These are phyloP conservation scores for Aphelenchoides fujianensis DNA, from an alignment of 1,140 invertebrate genomes.

Conservation along the genomic window DNA sequence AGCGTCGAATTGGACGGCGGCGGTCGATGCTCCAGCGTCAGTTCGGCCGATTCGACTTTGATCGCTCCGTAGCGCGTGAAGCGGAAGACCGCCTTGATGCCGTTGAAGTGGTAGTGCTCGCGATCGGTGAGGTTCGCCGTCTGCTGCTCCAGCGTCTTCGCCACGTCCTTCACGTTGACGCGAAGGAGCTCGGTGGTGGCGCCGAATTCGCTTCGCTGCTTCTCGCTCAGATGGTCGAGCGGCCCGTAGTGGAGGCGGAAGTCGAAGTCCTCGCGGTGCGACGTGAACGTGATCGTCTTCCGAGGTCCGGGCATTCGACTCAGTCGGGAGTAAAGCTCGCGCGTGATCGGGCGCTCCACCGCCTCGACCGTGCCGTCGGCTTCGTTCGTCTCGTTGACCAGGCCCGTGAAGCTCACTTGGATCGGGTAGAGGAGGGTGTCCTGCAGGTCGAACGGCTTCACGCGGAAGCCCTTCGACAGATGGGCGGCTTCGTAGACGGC, in stretches of 20 bases:
- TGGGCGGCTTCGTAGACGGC: conserved; percentile 96
- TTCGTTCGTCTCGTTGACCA: conserved; percentile 22
- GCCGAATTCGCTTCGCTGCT: conserved; percentile 70
- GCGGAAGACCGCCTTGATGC: conserved; percentile 91
- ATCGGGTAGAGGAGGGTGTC: conserved; percentile 91
- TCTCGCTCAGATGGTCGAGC: conserved; percentile 72
- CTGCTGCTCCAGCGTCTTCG: conserved; percentile 73
- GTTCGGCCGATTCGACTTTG: conserved; percentile 38
- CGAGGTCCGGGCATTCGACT: conserved; percentile 72
- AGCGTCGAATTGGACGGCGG: conserved; percentile 29
- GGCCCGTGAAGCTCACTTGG: conserved; percentile 80
- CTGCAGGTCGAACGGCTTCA: conserved; percentile 88
- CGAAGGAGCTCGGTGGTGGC: conserved; percentile 74
- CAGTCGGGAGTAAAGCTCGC: conserved; percentile 80
- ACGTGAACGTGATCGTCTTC: conserved; percentile 97
- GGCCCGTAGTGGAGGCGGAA: conserved; percentile 85
- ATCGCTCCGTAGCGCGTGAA: conserved; percentile 94
- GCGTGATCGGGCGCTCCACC: conserved; percentile 70
- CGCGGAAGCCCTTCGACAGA: conserved; percentile 83
- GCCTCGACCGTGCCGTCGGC: conserved; percentile 66
- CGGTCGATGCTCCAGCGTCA: conserved; percentile 12
- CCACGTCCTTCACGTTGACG: conserved; percentile 75
- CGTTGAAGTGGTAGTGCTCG: conserved; percentile 80
- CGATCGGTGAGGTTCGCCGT: conserved; percentile 57
- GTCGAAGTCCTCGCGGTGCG: conserved; percentile 81